A percentile compares a stretch with the other conserved stretches of the same genome.
phyloP scores from a whole-genome alignment of 1,140 invertebrate genomes.

The Episyrphus balteatus region DNA sequence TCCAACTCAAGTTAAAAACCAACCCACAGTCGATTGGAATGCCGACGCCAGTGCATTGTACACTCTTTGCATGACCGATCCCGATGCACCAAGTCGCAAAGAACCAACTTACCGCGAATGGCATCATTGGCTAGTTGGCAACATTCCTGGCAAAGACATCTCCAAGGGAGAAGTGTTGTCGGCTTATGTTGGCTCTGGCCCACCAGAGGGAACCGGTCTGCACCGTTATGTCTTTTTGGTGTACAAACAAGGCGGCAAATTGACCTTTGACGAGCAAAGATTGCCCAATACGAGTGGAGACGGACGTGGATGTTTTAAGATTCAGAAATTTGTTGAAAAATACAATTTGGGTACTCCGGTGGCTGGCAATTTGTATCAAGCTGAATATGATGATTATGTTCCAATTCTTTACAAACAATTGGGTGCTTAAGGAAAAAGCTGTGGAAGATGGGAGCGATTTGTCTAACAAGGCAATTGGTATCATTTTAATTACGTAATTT shows the following conservation, averaged over 20 bases:
- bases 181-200: conserved; percentile 77
- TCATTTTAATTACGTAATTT: too few species aligned
- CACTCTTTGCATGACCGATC: conserved; percentile 57
- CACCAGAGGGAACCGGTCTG: conserved; percentile 68
- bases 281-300: conserved; percentile 54
- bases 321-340: conserved; percentile 52
- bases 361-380: conserved; percentile 83
- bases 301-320: conserved; percentile 66
- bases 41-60: conserved; percentile 53
- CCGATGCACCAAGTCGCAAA: conserved; percentile 54
- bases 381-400: conserved; percentile 85
- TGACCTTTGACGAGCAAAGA: conserved; percentile 25
- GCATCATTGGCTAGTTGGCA: conserved; percentile 88
- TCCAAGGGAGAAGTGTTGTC: conserved; percentile 61
- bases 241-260: conserved; percentile 57
- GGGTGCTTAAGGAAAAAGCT: conserved; percentile 11
- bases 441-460: background rate
- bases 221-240: conserved; percentile 86
- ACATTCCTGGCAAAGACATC: conserved; percentile 73
- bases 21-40: conserved; percentile 53
- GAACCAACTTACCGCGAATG: conserved; percentile 73
- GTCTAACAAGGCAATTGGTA: too few species aligned
- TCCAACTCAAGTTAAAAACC: conserved; percentile 58
- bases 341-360: conserved; percentile 73
- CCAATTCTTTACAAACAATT: conserved; percentile 40